A percentile compares a stretch with the other conserved stretches of the same genome.
Conservation (phyloP, 2,113 vertebrate species). For the Aegotheles bennettii region DNA sequence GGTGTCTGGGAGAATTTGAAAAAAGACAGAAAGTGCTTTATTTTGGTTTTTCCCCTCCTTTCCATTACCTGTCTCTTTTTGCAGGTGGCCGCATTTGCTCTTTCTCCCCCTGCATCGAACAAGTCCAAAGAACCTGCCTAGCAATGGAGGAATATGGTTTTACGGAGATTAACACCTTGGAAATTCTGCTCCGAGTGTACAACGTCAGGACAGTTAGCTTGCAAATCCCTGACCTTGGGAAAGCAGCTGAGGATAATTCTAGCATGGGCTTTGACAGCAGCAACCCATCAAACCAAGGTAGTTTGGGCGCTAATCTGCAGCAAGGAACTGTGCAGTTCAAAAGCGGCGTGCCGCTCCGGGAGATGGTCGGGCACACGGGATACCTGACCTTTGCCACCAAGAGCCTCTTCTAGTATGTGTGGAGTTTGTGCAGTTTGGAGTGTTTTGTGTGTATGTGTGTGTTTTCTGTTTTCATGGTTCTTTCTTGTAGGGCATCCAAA, state of each 20-base stretch:
- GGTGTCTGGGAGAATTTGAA: not conserved
- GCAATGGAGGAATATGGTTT: conserved; percentile 80
- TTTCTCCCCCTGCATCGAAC: conserved; percentile 96
- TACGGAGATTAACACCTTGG: conserved; percentile 88
- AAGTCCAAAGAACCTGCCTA: conserved; percentile 92
- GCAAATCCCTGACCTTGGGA: conserved; percentile 87
- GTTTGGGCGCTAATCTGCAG: not conserved
- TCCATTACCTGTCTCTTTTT: not conserved
- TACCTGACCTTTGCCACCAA: conserved; percentile 97
- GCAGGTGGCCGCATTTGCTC: conserved; percentile 93
- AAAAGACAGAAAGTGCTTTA: not conserved
- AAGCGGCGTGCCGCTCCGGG: conserved; percentile 82
- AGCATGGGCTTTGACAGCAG: not conserved
- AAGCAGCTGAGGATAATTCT: conserved; percentile 30
- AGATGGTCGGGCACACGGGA: conserved; percentile 92
- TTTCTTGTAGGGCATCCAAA: conserved; percentile 20
- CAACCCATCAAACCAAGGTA: not conserved
- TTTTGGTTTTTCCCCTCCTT: not conserved
- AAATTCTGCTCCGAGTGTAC: conserved; percentile 88
- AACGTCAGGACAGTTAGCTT: conserved; percentile 84
- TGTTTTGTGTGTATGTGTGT: not conserved
- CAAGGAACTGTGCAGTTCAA: conserved; percentile 72
- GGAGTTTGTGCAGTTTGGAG: not conserved
- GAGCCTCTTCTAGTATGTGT: conserved; percentile 73
- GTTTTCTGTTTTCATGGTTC: not conserved